Evolutionary conservation across 2,797 vertebrate species (phyloP), one percentile per base, ranked within the genome.

Genomic region (Xiphophorus birchmanni): DNA sequence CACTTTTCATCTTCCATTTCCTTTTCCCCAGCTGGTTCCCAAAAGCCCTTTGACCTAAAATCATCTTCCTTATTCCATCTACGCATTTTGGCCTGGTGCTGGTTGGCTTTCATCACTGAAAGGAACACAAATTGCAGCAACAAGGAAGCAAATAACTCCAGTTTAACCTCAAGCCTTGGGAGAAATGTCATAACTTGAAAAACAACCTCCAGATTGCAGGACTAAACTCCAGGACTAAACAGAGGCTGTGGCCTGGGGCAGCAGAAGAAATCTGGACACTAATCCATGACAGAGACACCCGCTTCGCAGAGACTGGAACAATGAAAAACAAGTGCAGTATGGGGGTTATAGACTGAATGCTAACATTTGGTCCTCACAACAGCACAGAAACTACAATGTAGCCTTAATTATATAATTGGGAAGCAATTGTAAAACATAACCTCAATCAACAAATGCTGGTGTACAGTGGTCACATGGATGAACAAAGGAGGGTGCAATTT

Each of bases 121-220:
- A 78, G 58, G 60, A 81, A 77, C 84, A 84, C 78, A 84, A 76
- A 84, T 79, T 90, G 87, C 71, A 88, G 82, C 80, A 90, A 88
- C 85, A 86, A 88, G 47, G 52, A 50, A 76, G 48, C 85, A 92
- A 90, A 80, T 89, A 89, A 90, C 88, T 90, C 78, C 72, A 80
- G 82, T 85, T 87, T 77, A 83, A 88, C 83, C 85, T 88, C 85
- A 89, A 89, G 79, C 82, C 79, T 60, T 44, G 63, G 67, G 78
- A 74, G 78, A 85, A 69, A 83, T 81, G 82, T 88, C 84, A 82
- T 47, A 58, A 73, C 50, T 79, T 84, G 76, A 88, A 85, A 45
- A 90, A 90, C 73, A 74, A 74, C 79, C 47, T 75, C 77, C 58
- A 58, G 21, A 72, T 13, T 58, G 52, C 5, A 45, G 80, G 76